phyloP scores from a whole-genome alignment of 2,113 vertebrate genomes.

The Chloropsis hardwickii region DNA sequence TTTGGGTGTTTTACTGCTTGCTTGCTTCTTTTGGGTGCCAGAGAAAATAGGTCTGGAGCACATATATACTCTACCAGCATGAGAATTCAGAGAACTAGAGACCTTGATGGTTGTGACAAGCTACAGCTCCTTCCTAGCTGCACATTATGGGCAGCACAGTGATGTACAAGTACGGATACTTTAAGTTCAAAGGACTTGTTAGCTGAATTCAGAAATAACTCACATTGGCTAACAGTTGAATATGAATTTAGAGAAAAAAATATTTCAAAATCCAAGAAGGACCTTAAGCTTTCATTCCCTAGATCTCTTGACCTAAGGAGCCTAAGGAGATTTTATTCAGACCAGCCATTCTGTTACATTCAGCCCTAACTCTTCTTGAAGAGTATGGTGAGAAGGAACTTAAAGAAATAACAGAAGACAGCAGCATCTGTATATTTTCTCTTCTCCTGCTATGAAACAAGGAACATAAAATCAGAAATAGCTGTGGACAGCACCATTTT shows the following conservation, averaged over 20 bases:
- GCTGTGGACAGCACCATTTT: neutral
- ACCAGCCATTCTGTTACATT: neutral
- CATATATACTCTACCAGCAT: neutral
- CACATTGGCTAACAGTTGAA: neutral
- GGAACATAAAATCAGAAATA: neutral
- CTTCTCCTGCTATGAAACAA: neutral
- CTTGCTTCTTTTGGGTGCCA: neutral
- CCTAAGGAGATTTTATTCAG: neutral
- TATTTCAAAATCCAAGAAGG: neutral
- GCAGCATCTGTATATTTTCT: neutral
- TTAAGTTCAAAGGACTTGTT: neutral
- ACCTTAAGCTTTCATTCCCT: neutral
- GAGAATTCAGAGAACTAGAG: neutral
- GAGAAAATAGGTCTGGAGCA: neutral
- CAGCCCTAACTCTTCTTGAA: neutral
- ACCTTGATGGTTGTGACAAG: neutral
- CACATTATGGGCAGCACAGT: neutral
- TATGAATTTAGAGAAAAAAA: neutral
- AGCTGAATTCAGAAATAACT: neutral
- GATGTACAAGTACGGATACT: neutral
- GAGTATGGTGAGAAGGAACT: neutral
- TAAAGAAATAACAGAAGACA: neutral
- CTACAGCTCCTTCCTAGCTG: neutral
- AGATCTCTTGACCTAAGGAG: neutral
- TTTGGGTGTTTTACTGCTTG: neutral